A percentile compares a stretch with the other conserved stretches of the same genome.
Evolutionary conservation across 2,113 vertebrate species (phyloP).

Genomic region (Megaceryle torquata): DNA sequence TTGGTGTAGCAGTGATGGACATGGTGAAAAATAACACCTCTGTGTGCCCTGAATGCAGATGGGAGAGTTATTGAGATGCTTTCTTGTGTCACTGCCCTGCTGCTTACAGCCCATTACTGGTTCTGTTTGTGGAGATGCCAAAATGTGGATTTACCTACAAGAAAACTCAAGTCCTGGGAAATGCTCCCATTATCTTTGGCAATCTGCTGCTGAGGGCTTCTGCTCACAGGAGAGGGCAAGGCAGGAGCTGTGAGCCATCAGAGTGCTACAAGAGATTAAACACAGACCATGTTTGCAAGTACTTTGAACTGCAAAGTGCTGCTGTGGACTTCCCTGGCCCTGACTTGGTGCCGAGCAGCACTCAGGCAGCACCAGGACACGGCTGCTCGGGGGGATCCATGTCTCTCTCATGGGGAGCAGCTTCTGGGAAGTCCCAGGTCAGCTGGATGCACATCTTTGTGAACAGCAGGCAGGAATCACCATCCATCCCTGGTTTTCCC

Average conservation of each 20-base stretch:
- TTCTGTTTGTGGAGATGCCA: not conserved
- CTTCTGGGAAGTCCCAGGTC: not conserved
- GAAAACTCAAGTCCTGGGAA: not conserved
- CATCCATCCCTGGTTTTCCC: not conserved
- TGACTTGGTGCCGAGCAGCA: not conserved
- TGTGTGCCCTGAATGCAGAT: fast-evolving
- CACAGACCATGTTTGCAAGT: not conserved
- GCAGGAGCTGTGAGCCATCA: not conserved
- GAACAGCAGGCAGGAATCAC: not conserved
- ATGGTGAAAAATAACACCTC: not conserved
- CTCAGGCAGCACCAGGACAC: not conserved
- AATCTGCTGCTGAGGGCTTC: not conserved
- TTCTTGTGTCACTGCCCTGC: not conserved
- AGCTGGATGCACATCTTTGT: fast-evolving
- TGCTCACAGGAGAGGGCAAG: not conserved
- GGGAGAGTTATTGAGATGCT: not conserved
- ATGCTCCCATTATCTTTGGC: not conserved
- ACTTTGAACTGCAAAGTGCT: not conserved
- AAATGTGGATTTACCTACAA: not conserved
- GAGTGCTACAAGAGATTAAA: not conserved
- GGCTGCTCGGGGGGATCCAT: fast-evolving
- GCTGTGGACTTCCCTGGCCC: not conserved
- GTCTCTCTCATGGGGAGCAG: fast-evolving
- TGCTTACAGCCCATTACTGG: not conserved
- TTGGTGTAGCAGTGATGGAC: not conserved